Base-by-base conservation (phyloP, 2,113 vertebrate genomes). In the Benitochromis conjunctus region DNA sequence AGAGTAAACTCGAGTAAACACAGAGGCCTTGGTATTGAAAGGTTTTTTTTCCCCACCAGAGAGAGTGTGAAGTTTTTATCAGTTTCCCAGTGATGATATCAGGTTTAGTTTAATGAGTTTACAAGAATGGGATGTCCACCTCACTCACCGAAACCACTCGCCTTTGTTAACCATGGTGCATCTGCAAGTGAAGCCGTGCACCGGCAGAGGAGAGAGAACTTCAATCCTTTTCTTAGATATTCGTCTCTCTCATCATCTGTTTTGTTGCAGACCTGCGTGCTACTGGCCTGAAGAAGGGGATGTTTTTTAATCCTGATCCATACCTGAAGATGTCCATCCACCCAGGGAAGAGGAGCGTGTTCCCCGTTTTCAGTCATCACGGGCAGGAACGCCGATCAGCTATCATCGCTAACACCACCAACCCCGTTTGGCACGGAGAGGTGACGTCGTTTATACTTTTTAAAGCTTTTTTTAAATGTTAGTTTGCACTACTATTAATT, bases 301-400 rank as follows among this genome's bases (percentile, higher is more conserved):
- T 99, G 99, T 99, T 99, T 96, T 99, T 99, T 95, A 99, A 99
- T 86, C 99, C 99, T 19, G 99, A 99, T 94, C 99, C 99, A 13
- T 99, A 99, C 88, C 96, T 99, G 62, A 99, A 99, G 96, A 99
- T 99, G 98, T 99, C 98, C 90, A 99, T 99, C 95, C 98, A 98
- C 93, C 99, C 98, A 9, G 98, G 99, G 55, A 99, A 99, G 95
- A 98, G 98, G 86, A 99, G 97, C 84, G 97, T 97, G 24, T 99
- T 99, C 91, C 99, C 98, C 24, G 97, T 97, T 1, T 99, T 98
- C 93, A 98, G 98, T 83, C 99, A 99, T 87, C 99, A 99, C 1
- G 98, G 99, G 57, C 99, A 99, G 94, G 98, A 99, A 86, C 96
- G 97, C 74, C 95, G 99, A 83, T 98, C 98, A 0, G 98, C 97